Percentiles rank a stretch among this genome's conserved stretches.
These are phyloP conservation scores for Brachyrhaphis roseni DNA, from an alignment of 2,797 vertebrate genomes.

Conservation along the genomic window DNA sequence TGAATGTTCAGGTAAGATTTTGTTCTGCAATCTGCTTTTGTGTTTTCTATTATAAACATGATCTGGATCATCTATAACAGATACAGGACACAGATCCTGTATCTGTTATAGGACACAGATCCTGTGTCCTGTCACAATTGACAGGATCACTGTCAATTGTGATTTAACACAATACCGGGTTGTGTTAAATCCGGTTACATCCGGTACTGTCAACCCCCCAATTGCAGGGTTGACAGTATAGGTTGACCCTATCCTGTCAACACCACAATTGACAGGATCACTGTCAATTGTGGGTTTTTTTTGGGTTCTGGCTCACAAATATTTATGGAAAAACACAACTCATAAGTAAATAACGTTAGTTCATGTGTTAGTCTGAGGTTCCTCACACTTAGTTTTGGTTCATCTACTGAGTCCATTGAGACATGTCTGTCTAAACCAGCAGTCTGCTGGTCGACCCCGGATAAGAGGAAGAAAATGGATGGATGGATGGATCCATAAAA, in stretches of 20 bases:
- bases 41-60: background rate
- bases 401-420: background rate
- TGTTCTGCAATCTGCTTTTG: background rate
- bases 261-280: too few relatives aligned
- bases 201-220: too few relatives aligned
- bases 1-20: conserved; percentile 63
- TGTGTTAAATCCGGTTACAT: too few relatives aligned
- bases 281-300: background rate
- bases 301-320: background rate
- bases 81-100: too few relatives aligned
- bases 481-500: background rate
- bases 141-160: background rate
- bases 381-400: background rate
- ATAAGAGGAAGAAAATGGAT: too few relatives aligned
- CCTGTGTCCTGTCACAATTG: too few relatives aligned
- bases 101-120: too few relatives aligned
- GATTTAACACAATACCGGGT: too few relatives aligned
- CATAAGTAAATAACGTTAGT: background rate
- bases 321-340: background rate
- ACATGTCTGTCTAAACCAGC: background rate
- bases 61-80: background rate
- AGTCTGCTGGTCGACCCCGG: background rate
- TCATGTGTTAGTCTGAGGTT: background rate
- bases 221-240: too few relatives aligned
- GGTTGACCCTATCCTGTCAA: too few relatives aligned